A percentile compares a stretch with the other conserved stretches of the same genome.
Evolutionary conservation across 1,140 invertebrate genomes (phyloP).

Genomic region (Pseudachorutes palmiensis): DNA sequence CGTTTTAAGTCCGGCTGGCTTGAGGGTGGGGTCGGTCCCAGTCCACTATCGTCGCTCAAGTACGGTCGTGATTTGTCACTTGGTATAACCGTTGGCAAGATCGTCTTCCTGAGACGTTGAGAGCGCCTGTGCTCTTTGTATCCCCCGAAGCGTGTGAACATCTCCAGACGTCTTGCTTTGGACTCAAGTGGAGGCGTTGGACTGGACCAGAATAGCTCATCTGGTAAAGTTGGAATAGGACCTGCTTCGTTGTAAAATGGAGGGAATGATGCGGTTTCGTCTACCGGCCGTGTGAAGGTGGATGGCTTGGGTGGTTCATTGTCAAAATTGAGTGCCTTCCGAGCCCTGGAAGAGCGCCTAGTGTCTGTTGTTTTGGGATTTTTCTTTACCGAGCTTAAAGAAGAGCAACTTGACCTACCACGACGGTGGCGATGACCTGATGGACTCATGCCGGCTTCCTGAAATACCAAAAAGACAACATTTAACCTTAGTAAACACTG

Average conservation of each 20-base stretch:
- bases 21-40: conserved; percentile 1
- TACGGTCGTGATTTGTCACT: background rate
- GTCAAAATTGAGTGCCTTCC: conserved; percentile 12
- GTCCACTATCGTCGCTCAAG: background rate
- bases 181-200: background rate
- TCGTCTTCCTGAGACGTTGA: background rate
- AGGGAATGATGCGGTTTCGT: background rate
- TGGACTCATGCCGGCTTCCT: too few species aligned
- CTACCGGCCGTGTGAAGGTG: background rate
- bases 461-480: too few species aligned
- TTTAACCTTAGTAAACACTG: too few species aligned
- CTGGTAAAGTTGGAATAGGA: background rate
- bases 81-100: background rate
- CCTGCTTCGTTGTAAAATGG: background rate
- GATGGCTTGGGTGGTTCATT: background rate
- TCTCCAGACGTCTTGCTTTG: too few species aligned
- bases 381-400: too few species aligned
- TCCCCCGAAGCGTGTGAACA: too few species aligned
- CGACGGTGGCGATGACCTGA: too few species aligned
- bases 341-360: background rate
- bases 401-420: too few species aligned
- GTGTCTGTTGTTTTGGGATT: background rate
- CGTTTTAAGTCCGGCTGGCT: background rate
- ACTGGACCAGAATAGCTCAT: background rate
- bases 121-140: background rate